Evolutionary conservation across 2,888 invertebrate species (phyloP), one percentile per base, ranked within the genome.

Genomic region (Oxycera nigricornis): DNA sequence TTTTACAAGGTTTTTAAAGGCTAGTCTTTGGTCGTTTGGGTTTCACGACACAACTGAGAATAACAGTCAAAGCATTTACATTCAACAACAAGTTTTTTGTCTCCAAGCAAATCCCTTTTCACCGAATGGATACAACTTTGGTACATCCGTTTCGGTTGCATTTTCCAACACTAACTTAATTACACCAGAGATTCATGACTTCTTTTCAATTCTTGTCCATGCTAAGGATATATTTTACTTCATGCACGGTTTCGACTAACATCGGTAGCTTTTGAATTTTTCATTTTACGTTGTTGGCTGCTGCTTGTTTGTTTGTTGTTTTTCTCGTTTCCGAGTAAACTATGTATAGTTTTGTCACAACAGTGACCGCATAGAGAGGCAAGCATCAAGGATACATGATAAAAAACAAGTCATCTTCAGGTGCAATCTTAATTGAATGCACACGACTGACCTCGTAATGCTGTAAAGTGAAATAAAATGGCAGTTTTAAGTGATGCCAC

Each of bases 381-480:
- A n/a, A n/a, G n/a, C n/a, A n/a, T n/a, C n/a, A n/a, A n/a, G n/a
- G n/a, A n/a, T n/a, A n/a, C n/a, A n/a, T n/a, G n/a, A n/a, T n/a
- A n/a, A n/a, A n/a, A n/a, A n/a, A n/a, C n/a, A n/a, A n/a, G n/a
- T n/a, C n/a, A n/a, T n/a, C n/a, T n/a, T n/a, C 11, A 4, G 22
- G 24, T 4, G 2, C n/a, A 55, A 14, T 24, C 55, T 55, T 55
- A 55, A 55, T 55, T 55, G 55, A 55, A 55, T 55, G 22, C 55
- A 55, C 55, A 24, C 55, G 55, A 55, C 55, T 55, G 55, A 55
- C 24, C 55, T 55, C 55, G 24, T 55, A 24, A 24, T 55, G 55
- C 24, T 24, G 22, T 55, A 55, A 55, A 55, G 55, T 55, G 55
- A 55, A 55, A 55, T 55, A 55, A 55, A 55, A 55, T 55, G 24